These are phyloP conservation scores for Gerris lacustris DNA, from an alignment of 2,888 invertebrate genomes.

Conservation along the genomic window DNA sequence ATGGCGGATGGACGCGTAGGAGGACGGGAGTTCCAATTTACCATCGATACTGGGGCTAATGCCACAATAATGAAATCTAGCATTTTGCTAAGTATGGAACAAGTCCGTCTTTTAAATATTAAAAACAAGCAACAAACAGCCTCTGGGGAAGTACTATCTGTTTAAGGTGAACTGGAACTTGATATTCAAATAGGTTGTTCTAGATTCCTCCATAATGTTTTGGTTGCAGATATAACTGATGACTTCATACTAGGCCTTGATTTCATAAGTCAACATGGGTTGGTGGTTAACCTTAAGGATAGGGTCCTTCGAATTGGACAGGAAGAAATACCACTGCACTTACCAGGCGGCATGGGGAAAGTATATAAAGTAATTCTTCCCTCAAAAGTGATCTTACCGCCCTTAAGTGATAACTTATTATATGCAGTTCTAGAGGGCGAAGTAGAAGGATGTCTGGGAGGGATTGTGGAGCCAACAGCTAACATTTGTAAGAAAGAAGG, in stretches of 20 bases:
- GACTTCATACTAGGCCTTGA: no score
- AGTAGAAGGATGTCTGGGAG: background rate
- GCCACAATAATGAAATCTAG: no score
- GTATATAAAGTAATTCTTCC: background rate
- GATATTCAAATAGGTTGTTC: no score
- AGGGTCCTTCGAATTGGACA: background rate
- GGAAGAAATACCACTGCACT: background rate
- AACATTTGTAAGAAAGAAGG: background rate
- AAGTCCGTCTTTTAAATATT: background rate
- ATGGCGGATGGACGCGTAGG: no score
- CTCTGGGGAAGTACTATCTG: no score
- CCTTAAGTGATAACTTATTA: background rate
- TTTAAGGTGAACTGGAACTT: no score
- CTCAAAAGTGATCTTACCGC: background rate
- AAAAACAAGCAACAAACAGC: no score
- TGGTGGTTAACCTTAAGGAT: background rate
- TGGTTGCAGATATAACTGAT: no score
- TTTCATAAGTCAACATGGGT: background rate
- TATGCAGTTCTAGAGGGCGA: background rate
- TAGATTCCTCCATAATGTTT: no score
- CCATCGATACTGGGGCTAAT: no score
- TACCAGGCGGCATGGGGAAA: background rate
- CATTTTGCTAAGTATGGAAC: background rate
- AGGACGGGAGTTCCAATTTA: no score
- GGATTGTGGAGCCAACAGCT: background rate